Evolutionary conservation across 1,140 invertebrate genomes (phyloP).

Genomic region (Leptoteleia sp.): DNA sequence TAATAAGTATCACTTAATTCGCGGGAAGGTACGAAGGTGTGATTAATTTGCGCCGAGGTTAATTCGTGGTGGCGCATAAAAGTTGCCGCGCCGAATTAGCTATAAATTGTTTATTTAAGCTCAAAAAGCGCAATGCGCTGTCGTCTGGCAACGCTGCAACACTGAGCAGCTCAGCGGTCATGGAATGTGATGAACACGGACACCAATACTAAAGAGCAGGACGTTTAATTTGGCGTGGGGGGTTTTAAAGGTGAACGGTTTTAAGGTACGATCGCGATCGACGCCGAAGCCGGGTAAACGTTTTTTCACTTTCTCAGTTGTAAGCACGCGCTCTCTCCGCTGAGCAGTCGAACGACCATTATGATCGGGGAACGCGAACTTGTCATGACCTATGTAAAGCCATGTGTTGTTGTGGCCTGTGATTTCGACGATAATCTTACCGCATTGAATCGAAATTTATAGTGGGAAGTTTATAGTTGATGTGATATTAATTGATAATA

Average conservation of each 20-base stretch:
- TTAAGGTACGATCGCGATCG: conserved; percentile 47
- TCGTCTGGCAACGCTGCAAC: neutral
- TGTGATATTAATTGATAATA: too few relatives aligned
- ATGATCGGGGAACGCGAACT: conserved; percentile 19
- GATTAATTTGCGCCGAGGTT: too few relatives aligned
- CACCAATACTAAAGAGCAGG: conserved; percentile 45
- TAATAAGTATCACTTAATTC: too few relatives aligned
- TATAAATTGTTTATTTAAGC: too few relatives aligned
- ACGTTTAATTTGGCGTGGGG: conserved; percentile 49
- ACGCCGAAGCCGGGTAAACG: conserved; percentile 35
- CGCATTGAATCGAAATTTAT: conserved; percentile 8
- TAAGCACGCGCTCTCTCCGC: conserved; percentile 34
- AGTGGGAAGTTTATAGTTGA: too few relatives aligned
- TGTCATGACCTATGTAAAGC: conserved; percentile 18
- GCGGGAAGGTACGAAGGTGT: too few relatives aligned
- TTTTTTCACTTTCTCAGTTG: conserved; percentile 36
- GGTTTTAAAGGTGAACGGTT: conserved; percentile 52
- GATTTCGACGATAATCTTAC: conserved; percentile 1
- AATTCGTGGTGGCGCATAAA: too few relatives aligned
- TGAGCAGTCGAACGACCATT: conserved; percentile 16
- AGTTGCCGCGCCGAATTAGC: too few relatives aligned
- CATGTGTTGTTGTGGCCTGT: conserved; percentile 11
- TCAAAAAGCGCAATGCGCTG: too few relatives aligned
- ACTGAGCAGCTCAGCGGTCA: conserved; percentile 38
- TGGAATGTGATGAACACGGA: conserved; percentile 47